Conservation (phyloP, 2,797 vertebrate species). For the Sylvilagus floridanus region DNA sequence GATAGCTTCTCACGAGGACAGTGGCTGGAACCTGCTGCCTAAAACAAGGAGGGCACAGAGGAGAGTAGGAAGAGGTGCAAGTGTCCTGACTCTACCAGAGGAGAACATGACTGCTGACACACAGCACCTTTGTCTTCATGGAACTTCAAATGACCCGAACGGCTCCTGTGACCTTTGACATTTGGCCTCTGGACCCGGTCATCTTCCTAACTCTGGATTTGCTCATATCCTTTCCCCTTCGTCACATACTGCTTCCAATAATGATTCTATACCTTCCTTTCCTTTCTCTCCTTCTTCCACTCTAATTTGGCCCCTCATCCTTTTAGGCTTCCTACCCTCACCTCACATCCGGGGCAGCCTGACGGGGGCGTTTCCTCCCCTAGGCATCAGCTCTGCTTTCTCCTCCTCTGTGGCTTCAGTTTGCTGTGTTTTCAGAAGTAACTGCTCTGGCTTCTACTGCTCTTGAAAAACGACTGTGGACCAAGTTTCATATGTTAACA, state of each 20-base stretch:
- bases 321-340: background rate
- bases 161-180: background rate
- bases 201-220: too few relatives aligned
- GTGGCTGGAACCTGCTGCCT: background rate
- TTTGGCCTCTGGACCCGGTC: background rate
- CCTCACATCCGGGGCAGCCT: background rate
- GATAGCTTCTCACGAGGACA: background rate
- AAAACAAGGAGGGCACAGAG: background rate
- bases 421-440: background rate
- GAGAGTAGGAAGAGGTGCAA: background rate
- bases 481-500: background rate
- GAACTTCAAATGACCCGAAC: background rate
- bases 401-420: too few relatives aligned
- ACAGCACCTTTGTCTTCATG: fast-evolving
- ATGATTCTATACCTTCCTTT: too few relatives aligned
- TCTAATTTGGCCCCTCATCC: background rate
- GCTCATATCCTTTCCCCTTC: background rate
- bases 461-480: background rate
- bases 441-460: background rate
- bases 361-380: background rate
- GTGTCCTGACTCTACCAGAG: fast-evolving
- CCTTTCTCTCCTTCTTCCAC: background rate
- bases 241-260: too few relatives aligned
- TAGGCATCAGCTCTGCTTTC: too few relatives aligned
- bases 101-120: fast-evolving